A percentile compares a stretch with the other conserved stretches of the same genome.
phyloP scores from a whole-genome alignment of 2,888 invertebrate species.

The Nemoura dubitans region DNA sequence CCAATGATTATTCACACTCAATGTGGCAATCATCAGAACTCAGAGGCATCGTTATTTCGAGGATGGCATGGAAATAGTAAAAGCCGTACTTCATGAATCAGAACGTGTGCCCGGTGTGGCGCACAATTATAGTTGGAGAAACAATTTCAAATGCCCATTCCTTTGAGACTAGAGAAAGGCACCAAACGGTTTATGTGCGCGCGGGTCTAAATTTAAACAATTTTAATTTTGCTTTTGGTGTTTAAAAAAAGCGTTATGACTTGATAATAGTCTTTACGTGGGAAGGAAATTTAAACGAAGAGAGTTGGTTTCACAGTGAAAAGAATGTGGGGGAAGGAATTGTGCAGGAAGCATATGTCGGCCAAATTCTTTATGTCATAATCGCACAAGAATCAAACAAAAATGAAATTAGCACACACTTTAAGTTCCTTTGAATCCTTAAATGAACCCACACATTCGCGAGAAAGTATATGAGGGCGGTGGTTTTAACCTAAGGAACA shows the following conservation, averaged over 20 bases:
- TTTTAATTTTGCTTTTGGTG: not conserved
- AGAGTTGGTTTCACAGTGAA: not conserved
- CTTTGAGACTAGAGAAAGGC: not conserved
- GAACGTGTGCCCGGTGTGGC: not conserved
- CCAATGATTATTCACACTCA: not conserved
- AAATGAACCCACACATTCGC: not conserved
- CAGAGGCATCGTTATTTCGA: not conserved
- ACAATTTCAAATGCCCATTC: not conserved
- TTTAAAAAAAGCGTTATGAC: not conserved
- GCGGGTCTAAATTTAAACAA: not conserved
- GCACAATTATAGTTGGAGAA: not conserved
- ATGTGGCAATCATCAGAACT: not conserved
- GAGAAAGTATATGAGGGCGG: not conserved
- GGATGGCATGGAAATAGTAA: not conserved
- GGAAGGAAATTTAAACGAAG: not conserved
- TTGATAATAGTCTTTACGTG: not conserved
- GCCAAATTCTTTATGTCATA: not conserved
- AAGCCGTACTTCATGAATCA: not conserved
- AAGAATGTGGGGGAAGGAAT: not conserved
- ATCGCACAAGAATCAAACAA: not conserved
- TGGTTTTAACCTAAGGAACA: no score
- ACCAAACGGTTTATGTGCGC: no score
- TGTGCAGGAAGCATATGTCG: not conserved
- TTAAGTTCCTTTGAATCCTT: not conserved
- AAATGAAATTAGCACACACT: not conserved